Conservation (phyloP, 53 echinoderm and acorn worm species). For the Stichopus horrens region DNA sequence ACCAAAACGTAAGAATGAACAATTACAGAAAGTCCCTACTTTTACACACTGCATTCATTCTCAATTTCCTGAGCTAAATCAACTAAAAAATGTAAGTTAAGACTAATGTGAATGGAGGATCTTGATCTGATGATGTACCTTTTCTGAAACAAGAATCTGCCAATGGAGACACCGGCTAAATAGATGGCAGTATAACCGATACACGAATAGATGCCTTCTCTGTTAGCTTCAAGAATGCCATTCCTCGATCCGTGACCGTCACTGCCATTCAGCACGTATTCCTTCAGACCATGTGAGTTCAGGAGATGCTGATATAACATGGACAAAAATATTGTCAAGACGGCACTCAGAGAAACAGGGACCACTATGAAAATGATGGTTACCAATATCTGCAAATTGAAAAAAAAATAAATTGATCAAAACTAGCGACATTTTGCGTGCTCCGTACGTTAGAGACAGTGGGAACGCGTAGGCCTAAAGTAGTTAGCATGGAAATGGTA, state of each 20-base stretch:
- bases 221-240: constrained; percentile 82
- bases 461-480: no score
- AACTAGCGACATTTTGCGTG: background rate
- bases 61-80: no score
- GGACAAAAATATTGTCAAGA: constrained; percentile 65
- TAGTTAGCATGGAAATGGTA: no score
- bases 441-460: no score
- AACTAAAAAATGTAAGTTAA: no score
- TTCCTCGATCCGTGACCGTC: constrained; percentile 68
- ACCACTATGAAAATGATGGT: constrained; percentile 62
- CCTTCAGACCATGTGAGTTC: constrained; percentile 67
- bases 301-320: constrained; percentile 72
- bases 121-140: constrained; percentile 50
- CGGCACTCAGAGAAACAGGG: constrained; percentile 58
- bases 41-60: no score
- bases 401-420: background rate
- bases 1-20: no score
- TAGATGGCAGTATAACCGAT: constrained; percentile 82
- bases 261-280: constrained; percentile 74
- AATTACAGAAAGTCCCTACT: no score
- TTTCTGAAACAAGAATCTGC: constrained; percentile 73
- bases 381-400: constrained; percentile 56
- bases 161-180: constrained; percentile 75
- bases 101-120: no score
- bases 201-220: constrained; percentile 80